Percentiles rank a stretch among this genome's conserved stretches.
Conservation (phyloP, 2,888 invertebrate species). For the Venustoraphidia nigricollis region DNA sequence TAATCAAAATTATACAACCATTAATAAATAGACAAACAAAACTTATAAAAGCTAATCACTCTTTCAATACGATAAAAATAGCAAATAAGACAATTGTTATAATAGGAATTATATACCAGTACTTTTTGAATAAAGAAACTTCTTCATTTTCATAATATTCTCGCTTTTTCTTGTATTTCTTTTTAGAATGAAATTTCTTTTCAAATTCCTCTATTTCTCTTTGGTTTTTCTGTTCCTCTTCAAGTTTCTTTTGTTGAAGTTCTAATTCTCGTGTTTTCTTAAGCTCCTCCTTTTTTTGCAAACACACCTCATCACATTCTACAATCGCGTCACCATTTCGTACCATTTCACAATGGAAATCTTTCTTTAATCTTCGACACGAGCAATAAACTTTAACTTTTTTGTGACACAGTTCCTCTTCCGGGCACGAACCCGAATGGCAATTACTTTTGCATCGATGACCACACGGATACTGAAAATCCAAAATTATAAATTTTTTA, state of each 20-base stretch:
- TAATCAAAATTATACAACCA: too few species aligned
- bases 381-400: slow-evolving; percentile 64
- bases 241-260: slow-evolving; percentile 37
- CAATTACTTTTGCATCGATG: slow-evolving; percentile 65
- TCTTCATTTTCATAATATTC: slow-evolving; percentile 22
- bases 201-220: slow-evolving; percentile 62
- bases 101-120: slow-evolving; percentile 19
- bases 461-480: slow-evolving; percentile 57
- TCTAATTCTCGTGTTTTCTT: slow-evolving; percentile 35
- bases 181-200: slow-evolving; percentile 53
- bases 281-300: slow-evolving; percentile 37
- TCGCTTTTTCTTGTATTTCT: slow-evolving; percentile 37
- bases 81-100: slow-evolving; percentile 23
- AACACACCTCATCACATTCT: slow-evolving; percentile 48
- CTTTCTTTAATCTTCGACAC: slow-evolving; percentile 63
- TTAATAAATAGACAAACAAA: too few species aligned
- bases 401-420: slow-evolving; percentile 53
- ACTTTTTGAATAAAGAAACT: slow-evolving; percentile 25
- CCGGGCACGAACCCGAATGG: slow-evolving; percentile 55
- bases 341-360: slow-evolving; percentile 49
- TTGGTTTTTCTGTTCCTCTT: slow-evolving; percentile 51
- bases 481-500: slow-evolving; percentile 3
- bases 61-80: slow-evolving; percentile 15
- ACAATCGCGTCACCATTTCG: slow-evolving; percentile 32
- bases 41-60: too few species aligned